These are phyloP conservation scores for Teleogryllus oceanicus DNA, from an alignment of 2,888 invertebrate species.

Conservation along the genomic window DNA sequence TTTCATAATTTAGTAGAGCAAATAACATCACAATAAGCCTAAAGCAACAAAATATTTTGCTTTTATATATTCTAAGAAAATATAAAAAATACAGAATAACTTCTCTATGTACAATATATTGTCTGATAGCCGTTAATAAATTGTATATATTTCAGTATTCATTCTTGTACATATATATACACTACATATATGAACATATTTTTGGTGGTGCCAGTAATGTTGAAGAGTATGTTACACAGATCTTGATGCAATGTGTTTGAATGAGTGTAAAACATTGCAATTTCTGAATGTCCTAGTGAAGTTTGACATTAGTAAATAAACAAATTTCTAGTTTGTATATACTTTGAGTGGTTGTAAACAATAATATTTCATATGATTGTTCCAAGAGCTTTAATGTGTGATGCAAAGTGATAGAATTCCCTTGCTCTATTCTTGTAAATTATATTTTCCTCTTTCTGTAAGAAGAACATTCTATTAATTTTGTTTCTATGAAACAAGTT, in stretches of 20 bases:
- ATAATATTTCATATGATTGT: neutral
- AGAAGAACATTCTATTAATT: conserved; percentile 10
- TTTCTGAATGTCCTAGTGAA: neutral
- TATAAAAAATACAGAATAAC: too few species aligned
- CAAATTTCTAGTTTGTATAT: conserved; percentile 5
- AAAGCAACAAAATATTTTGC: too few species aligned
- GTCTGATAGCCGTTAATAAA: too few species aligned
- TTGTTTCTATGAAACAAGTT: conserved; percentile 18
- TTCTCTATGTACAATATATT: too few species aligned
- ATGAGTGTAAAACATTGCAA: neutral
- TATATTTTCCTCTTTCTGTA: neutral
- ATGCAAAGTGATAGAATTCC: neutral
- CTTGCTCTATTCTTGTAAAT: neutral
- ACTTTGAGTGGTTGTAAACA: neutral
- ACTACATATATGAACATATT: conserved; percentile 2
- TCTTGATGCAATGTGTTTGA: neutral
- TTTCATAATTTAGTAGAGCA: too few species aligned
- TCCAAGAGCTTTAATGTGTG: neutral
- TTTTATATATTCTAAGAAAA: too few species aligned
- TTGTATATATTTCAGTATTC: neutral
- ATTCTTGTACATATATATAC: neutral
- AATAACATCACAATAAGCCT: too few species aligned
- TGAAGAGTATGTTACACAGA: neutral
- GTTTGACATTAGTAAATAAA: neutral
- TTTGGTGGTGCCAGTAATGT: neutral